Conservation (phyloP, 37 sponge, comb jelly and placozoan genomes). For the Lycopodina hypogea region DNA sequence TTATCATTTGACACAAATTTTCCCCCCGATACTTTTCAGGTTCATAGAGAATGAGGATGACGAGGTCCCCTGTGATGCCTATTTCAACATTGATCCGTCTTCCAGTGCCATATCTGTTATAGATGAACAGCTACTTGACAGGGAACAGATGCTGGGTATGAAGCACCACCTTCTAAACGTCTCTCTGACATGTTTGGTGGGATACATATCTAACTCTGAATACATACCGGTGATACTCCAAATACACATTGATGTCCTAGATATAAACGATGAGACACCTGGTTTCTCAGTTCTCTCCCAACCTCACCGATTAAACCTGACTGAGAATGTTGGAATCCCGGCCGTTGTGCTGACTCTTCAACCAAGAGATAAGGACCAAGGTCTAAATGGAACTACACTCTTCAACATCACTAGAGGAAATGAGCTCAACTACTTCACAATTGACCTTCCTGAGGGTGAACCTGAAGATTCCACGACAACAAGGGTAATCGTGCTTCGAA, state of each 20-base stretch:
- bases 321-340: conserved; percentile 12
- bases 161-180: conserved; percentile 9
- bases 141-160: conserved; percentile 51
- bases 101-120: conserved; percentile 16
- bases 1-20: too few species aligned
- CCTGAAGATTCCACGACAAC: background rate
- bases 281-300: conserved; percentile 35
- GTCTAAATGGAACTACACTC: conserved; percentile 44
- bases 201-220: too few species aligned
- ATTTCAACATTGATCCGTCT: conserved; percentile 14
- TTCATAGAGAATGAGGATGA: background rate
- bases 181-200: conserved; percentile 19
- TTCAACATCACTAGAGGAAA: conserved; percentile 48
- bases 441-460: conserved; percentile 12
- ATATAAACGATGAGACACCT: conserved; percentile 64
- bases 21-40: background rate
- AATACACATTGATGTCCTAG: conserved; percentile 36
- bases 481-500: conserved; percentile 18
- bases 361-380: conserved; percentile 59
- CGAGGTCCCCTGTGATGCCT: background rate
- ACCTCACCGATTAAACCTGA: conserved; percentile 8
- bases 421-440: conserved; percentile 35
- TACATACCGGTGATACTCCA: background rate
- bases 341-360: conserved; percentile 23
- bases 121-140: conserved; percentile 33